Evolutionary conservation across 2,888 invertebrate species (phyloP), one percentile per base, ranked within the genome.

Genomic region (Venustoraphidia nigricollis): DNA sequence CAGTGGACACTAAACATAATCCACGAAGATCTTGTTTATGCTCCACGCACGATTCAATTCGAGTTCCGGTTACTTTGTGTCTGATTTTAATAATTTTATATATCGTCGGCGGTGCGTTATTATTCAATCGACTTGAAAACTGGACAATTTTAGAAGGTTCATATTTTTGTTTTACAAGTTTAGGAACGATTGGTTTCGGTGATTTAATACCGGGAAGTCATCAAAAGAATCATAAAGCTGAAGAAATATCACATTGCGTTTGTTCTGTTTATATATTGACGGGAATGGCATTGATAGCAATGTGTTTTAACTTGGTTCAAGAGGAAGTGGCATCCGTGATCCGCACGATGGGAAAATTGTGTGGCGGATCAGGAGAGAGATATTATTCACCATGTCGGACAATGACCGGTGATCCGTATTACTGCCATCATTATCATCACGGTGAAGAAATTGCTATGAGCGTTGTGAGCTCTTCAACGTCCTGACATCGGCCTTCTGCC

Each of bases 91-190:
- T 96, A 59, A 72, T 89, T 44, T 75, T 83, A 55, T 96, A 96
- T 67, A 79, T 96, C 58, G 83, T 84, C 50, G 81, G 89, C 36
- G 96, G 96, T 10, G 88, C 94, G 1, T 71, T 89, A 51, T 74
- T 96, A 54, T 97, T 97, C 66, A 83, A 87, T 52, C 75, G 84
- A 47, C 83, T 94, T 62, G 96, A 96, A 65, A 79, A 81, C 55
- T 97, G 96, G 97, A 83, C 81, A 51, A 76, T 89, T 39, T 71
- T 94, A 46, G 94, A 94, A 60, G 92, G 93, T 49, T 75, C 82
- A 52, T 85, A 83, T 63, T 86, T 86, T 62, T 84, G 85, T 57
- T 85, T 86, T 65, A 82, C 84, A 13, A 83, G 79, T 51, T 69
- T 81, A 52, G 85, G 87, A 27, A 89, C 88, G 10, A 88, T 89